These are phyloP conservation scores for Potorous gilbertii DNA, from an alignment of 2,797 vertebrate genomes.

Conservation along the genomic window DNA sequence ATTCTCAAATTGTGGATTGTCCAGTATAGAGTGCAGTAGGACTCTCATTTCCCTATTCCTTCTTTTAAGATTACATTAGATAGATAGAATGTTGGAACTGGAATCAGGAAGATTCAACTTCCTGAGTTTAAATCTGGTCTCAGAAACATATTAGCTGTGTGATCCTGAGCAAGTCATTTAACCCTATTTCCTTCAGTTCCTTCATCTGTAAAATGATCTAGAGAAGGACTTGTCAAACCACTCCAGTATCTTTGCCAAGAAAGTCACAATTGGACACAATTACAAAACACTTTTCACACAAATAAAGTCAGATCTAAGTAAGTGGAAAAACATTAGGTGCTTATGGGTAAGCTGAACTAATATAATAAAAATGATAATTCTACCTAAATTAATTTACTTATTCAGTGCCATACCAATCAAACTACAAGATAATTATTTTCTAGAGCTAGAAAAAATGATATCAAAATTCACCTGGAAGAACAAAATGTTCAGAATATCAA, in stretches of 20 bases:
- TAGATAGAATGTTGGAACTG: not conserved
- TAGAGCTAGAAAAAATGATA: too few species aligned
- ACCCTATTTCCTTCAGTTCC: not conserved
- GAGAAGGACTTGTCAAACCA: not conserved
- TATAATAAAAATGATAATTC: too few species aligned
- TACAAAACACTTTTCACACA: too few species aligned
- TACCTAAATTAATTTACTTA: too few species aligned
- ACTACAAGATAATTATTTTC: too few species aligned
- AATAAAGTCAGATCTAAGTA: too few species aligned
- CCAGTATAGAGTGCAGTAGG: not conserved
- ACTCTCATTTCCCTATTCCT: not conserved
- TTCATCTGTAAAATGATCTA: not conserved
- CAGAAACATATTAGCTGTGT: not conserved
- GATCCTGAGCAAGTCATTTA: not conserved
- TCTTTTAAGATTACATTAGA: not conserved
- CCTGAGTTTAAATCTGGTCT: not conserved
- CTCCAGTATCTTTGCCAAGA: not conserved
- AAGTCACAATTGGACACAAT: not conserved
- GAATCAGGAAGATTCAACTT: not conserved
- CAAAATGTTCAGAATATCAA: too few species aligned
- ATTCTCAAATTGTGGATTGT: not conserved
- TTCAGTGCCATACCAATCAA: too few species aligned
- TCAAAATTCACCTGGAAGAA: too few species aligned
- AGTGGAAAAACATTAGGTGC: too few species aligned
- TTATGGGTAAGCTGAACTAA: too few species aligned